A percentile compares a stretch with the other conserved stretches of the same genome.
Evolutionary conservation across 2,888 invertebrate species (phyloP).

Genomic region (Antheraea assamensis): DNA sequence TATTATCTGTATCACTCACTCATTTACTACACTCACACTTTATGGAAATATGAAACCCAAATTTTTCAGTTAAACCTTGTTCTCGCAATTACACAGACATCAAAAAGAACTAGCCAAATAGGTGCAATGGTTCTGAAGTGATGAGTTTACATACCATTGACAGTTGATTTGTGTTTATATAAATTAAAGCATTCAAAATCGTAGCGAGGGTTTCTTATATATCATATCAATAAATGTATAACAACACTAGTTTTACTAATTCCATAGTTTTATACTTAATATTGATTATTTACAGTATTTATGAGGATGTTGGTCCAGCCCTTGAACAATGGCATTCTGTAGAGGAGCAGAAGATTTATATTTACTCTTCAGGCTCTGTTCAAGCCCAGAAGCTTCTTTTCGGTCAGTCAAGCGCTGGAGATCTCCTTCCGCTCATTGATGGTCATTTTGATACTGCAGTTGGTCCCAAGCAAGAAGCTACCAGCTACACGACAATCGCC

Average conservation of each 20-base stretch:
- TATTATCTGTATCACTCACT: too few species aligned
- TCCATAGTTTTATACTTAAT: not conserved
- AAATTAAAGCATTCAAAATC: too few species aligned
- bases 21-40: too few species aligned
- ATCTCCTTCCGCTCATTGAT: constrained; percentile 87
- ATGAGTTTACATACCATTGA: too few species aligned
- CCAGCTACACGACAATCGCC: constrained; percentile 90
- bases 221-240: too few species aligned
- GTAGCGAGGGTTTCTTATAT: too few species aligned
- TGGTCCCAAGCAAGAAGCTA: constrained; percentile 89
- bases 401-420: constrained; percentile 87
- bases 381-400: constrained; percentile 95
- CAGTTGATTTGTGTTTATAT: not conserved
- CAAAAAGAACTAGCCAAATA: too few species aligned
- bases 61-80: too few species aligned
- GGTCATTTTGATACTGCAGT: constrained; percentile 94
- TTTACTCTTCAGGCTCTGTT: constrained; percentile 96
- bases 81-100: too few species aligned
- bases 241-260: not conserved
- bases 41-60: too few species aligned
- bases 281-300: constrained; percentile 85
- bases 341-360: constrained; percentile 86
- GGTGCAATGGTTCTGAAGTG: not conserved
- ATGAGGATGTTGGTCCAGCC: constrained; percentile 90
- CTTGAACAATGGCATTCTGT: constrained; percentile 87